These are phyloP conservation scores for Amphimallon solstitiale DNA, from an alignment of 2,888 invertebrate species.

Conservation along the genomic window DNA sequence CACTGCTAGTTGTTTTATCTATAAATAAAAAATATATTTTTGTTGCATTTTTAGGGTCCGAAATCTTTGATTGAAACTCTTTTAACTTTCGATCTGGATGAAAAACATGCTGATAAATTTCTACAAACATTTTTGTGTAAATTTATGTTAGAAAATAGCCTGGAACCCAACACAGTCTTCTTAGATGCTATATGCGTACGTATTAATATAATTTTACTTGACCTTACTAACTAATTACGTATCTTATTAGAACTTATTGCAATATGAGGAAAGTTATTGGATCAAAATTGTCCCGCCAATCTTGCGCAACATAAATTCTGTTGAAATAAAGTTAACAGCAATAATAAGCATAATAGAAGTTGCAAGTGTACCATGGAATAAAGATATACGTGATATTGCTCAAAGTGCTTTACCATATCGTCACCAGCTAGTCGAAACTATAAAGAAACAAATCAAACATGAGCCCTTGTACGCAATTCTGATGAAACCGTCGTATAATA, in stretches of 20 bases:
- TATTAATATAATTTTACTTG: neutral
- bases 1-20: too few species aligned
- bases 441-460: conserved; percentile 58
- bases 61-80: conserved; percentile 50
- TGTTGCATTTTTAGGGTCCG: conserved; percentile 47
- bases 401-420: conserved; percentile 48
- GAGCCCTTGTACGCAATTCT: conserved; percentile 62
- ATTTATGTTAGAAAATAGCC: conserved; percentile 60
- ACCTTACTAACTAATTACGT: neutral
- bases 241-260: conserved; percentile 48
- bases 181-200: conserved; percentile 61
- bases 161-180: conserved; percentile 62
- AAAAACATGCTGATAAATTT: conserved; percentile 56
- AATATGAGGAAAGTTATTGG: conserved; percentile 53
- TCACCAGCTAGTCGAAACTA: conserved; percentile 58
- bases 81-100: conserved; percentile 46
- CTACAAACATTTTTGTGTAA: conserved; percentile 59
- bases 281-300: conserved; percentile 48
- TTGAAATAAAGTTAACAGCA: conserved; percentile 50
- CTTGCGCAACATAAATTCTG: conserved; percentile 51
- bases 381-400: conserved; percentile 52
- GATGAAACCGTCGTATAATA: conserved; percentile 62
- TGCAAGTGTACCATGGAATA: conserved; percentile 55
- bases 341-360: conserved; percentile 50
- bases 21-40: neutral